Evolutionary conservation across 2,888 invertebrate genomes (phyloP).

Genomic region (Protula sp.): DNA sequence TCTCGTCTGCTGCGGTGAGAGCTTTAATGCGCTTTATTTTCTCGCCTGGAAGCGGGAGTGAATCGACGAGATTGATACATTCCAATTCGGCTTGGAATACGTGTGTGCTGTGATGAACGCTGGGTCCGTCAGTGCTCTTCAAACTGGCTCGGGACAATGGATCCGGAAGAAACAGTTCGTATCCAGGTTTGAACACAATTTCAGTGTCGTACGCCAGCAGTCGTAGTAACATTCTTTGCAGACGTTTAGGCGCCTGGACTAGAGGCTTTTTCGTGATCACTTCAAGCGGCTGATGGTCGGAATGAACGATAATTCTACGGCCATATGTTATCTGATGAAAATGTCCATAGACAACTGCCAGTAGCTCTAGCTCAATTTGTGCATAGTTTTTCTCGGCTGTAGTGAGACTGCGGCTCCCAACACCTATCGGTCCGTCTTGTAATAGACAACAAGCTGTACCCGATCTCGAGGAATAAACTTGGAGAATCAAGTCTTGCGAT

Average conservation of each 20-base stretch:
- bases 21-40: background rate
- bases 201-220: constrained; percentile 20
- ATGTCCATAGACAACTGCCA: constrained; percentile 15
- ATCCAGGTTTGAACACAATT: constrained; percentile 18
- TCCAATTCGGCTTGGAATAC: background rate
- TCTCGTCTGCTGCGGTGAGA: background rate
- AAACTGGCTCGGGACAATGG: constrained; percentile 16
- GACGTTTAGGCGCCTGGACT: constrained; percentile 15
- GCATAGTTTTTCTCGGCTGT: constrained; percentile 19
- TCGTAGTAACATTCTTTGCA: constrained; percentile 28
- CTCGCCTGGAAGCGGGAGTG: background rate
- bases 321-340: constrained; percentile 14
- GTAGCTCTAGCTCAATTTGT: constrained; percentile 25
- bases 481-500: constrained; percentile 13
- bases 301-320: background rate
- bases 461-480: constrained; percentile 27
- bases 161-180: constrained; percentile 21
- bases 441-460: constrained; percentile 23
- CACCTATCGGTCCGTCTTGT: constrained; percentile 20
- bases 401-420: constrained; percentile 10
- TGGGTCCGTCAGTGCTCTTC: constrained; percentile 3
- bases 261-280: constrained; percentile 20
- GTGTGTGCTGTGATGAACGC: background rate
- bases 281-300: constrained; percentile 15
- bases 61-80: too few species aligned